Evolutionary conservation across 2,888 invertebrate species (phyloP), one percentile per base, ranked within the genome.

Genomic region (Stenichneumon culpator): DNA sequence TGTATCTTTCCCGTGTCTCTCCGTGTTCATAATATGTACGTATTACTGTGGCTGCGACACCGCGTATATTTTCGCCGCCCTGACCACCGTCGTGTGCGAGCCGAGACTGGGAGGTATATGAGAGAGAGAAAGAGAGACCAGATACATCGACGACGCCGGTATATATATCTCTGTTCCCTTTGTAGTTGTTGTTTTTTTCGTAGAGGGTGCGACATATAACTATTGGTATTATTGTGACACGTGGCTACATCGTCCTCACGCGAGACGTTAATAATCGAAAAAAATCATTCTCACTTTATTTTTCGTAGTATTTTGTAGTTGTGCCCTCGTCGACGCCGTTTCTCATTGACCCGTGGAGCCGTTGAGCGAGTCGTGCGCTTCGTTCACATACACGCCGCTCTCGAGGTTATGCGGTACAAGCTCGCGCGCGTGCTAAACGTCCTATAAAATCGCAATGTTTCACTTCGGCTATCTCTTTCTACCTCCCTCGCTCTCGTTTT

Each of bases 31-130:
- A 83, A 82, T 85, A 73, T 11, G 25, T 82, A 50, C 77, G 50
- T 50, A 79, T 54, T 11, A 80, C 73, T 16, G 14, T 25, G 57
- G 57, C 65, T 52, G 63, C 79, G 82, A 50, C 79, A 78, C 65
- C 69, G 85, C 75, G 85, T 85, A 79, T 85, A 82, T 83, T 85
- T 83, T 83, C 65, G 85, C 82, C 82, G 67, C 69, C 50, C 50
- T 9, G 19, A 47, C 74, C 39, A 75, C 63, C 65, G 67, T 83
- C 54, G 78, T 63, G 47, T 65, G 74, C 28, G 82, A 79, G 75
- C 57, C 39, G 82, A 79, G 72, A 69, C 39, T 39, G 57, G 44
- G 65, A 81, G 72, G 63, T 47, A 82, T 63, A 74, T 50, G 28
- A 14, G 28, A 14, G 32, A 36, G 36, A n/a, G 28, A 54, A 22